phyloP scores from a whole-genome alignment of 2,888 invertebrate species.

The Rutpela maculata region DNA sequence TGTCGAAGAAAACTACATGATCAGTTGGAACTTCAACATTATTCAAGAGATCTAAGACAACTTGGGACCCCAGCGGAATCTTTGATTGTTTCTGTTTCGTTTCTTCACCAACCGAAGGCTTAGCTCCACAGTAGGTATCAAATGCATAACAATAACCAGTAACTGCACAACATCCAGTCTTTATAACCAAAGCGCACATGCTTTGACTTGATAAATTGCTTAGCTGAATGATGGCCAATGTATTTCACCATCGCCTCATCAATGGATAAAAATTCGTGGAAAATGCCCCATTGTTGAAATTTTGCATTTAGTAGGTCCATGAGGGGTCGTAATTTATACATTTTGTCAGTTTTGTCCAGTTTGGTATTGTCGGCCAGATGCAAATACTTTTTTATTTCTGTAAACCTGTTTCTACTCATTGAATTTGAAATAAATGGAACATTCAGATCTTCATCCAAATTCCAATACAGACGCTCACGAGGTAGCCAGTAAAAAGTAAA shows the following conservation, averaged over 20 bases:
- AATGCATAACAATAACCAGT: conserved; percentile 8
- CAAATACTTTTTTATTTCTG: conserved; percentile 23
- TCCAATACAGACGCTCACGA: conserved; percentile 24
- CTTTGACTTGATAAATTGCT: neutral
- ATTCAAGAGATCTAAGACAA: neutral
- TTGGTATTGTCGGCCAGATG: conserved; percentile 16
- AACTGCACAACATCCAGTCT: conserved; percentile 13
- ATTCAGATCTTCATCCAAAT: conserved; percentile 12
- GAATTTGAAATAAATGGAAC: conserved; percentile 25
- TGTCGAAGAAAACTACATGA: conserved; percentile 16
- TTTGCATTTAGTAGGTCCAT: neutral
- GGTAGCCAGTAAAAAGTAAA: conserved; percentile 12
- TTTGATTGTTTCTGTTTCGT: neutral
- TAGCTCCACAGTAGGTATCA: conserved; percentile 20
- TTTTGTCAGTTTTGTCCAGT: neutral
- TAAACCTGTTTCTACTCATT: conserved; percentile 8
- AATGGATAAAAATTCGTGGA: too few species aligned
- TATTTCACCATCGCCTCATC: too few species aligned
- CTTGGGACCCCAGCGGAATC: neutral
- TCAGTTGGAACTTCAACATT: conserved; percentile 4
- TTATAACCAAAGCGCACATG: conserved; percentile 7
- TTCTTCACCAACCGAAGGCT: neutral
- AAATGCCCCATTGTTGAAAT: too few species aligned
- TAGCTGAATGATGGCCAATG: too few species aligned
- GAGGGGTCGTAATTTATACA: neutral